These are phyloP conservation scores for Donacobius atricapilla DNA, from an alignment of 2,113 vertebrate genomes.

Conservation along the genomic window DNA sequence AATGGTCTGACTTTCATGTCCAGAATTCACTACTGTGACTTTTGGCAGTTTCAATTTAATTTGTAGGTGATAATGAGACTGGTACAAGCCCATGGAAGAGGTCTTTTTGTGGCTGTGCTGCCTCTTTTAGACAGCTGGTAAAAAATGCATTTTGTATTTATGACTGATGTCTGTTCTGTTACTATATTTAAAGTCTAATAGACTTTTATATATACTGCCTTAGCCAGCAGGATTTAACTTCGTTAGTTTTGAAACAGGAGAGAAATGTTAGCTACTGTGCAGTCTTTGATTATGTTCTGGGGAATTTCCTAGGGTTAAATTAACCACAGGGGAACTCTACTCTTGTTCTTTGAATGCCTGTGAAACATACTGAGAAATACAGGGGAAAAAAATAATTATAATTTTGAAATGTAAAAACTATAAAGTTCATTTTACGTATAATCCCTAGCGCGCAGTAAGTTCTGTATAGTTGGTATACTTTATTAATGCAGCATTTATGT, in stretches of 20 bases:
- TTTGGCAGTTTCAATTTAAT: conserved; percentile 30
- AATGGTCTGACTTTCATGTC: not conserved
- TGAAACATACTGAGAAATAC: conserved; percentile 41
- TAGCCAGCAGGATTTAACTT: conserved; percentile 62
- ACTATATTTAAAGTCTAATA: conserved; percentile 44
- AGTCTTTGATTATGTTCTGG: conserved; percentile 49
- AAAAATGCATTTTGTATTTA: conserved; percentile 10
- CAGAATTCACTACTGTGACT: conserved; percentile 5
- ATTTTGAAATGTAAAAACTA: conserved; percentile 38
- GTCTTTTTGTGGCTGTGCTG: not conserved
- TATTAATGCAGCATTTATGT: not conserved
- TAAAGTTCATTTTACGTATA: conserved; percentile 32
- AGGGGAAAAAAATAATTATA: conserved; percentile 35
- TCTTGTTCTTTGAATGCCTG: conserved; percentile 29
- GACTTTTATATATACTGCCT: conserved; percentile 36
- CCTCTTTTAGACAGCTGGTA: conserved; percentile 18
- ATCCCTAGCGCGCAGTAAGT: conserved; percentile 4
- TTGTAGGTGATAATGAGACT: not conserved
- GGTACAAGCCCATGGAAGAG: not conserved
- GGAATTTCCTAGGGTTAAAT: conserved; percentile 56
- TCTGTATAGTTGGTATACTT: not conserved
- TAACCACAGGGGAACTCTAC: conserved; percentile 40
- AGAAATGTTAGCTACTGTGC: conserved; percentile 38
- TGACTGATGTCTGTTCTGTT: conserved; percentile 9
- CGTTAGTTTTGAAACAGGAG: conserved; percentile 59